These are phyloP conservation scores for Calliopsis andreniformis DNA, from an alignment of 1,140 invertebrate genomes.

Conservation along the genomic window DNA sequence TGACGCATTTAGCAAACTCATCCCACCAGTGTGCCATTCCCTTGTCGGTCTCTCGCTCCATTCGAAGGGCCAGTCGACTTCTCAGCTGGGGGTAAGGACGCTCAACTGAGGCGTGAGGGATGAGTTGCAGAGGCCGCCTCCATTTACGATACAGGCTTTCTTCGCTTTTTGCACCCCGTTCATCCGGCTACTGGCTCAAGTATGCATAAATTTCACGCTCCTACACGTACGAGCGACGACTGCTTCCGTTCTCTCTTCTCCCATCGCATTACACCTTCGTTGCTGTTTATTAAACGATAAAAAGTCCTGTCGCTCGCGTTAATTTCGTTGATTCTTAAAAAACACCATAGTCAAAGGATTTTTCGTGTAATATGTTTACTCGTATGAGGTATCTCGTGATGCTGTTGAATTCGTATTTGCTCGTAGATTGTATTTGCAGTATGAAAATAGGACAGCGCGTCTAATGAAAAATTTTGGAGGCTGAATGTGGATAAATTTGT, in stretches of 20 bases:
- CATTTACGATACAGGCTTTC: conserved; percentile 34
- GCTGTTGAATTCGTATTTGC: no score
- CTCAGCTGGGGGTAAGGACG: neutral
- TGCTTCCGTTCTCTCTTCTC: conserved; percentile 23
- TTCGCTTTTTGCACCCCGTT: conserved; percentile 40
- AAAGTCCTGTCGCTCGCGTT: neutral
- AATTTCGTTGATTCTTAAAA: neutral
- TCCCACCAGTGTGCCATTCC: conserved; percentile 28
- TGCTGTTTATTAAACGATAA: neutral
- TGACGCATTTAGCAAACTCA: conserved; percentile 72
- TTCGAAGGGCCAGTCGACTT: conserved; percentile 3
- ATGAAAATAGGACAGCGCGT: no score
- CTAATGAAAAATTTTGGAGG: no score
- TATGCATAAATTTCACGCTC: conserved; percentile 53
- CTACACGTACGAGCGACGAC: conserved; percentile 11
- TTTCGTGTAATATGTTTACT: no score
- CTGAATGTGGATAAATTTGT: no score
- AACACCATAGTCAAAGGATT: no score
- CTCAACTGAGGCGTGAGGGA: conserved; percentile 13
- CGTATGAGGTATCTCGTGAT: no score
- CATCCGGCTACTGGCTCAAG: conserved; percentile 14
- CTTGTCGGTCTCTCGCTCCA: conserved; percentile 18
- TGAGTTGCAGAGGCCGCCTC: conserved; percentile 6
- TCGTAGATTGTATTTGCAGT: no score
- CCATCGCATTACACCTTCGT: neutral